These are phyloP conservation scores for Orthonevra nobilis DNA, from an alignment of 2,888 invertebrate species.

Conservation along the genomic window DNA sequence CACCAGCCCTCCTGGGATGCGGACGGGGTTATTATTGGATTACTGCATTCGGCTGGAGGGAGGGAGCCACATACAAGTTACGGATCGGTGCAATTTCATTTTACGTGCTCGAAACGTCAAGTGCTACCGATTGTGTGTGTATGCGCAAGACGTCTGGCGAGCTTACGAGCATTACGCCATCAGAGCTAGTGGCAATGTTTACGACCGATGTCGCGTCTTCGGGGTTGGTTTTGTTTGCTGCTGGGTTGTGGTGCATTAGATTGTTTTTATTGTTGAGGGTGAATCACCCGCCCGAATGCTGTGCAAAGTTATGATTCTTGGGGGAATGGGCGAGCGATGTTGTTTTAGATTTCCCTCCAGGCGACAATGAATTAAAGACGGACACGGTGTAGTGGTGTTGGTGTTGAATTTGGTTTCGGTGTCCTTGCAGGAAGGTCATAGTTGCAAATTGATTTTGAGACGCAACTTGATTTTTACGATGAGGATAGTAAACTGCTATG, in stretches of 20 bases:
- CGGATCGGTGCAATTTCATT: constrained; percentile 57
- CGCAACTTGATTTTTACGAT: too few species aligned
- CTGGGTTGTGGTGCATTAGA: constrained; percentile 6
- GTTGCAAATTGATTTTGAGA: neutral
- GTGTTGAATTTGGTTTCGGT: neutral
- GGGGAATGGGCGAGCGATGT: neutral
- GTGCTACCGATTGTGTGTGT: constrained; percentile 1
- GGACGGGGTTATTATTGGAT: constrained; percentile 22
- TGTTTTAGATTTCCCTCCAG: constrained; percentile 37
- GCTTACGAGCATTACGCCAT: constrained; percentile 35
- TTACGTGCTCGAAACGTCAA: constrained; percentile 39
- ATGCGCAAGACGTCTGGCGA: constrained; percentile 22
- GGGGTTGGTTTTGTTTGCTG: neutral
- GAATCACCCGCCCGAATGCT: constrained; percentile 16
- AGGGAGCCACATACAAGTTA: constrained; percentile 35
- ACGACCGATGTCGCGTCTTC: constrained; percentile 17
- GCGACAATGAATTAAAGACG: constrained; percentile 42
- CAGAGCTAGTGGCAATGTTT: constrained; percentile 43
- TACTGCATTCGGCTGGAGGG: constrained; percentile 48
- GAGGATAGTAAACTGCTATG: too few species aligned
- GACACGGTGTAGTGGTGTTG: constrained; percentile 9
- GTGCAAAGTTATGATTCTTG: neutral
- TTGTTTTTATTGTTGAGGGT: constrained; percentile 41
- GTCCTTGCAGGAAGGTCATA: constrained; percentile 61
- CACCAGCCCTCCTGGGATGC: neutral